Conservation (phyloP, 1,140 invertebrate genomes). For the Magallana angulata region DNA sequence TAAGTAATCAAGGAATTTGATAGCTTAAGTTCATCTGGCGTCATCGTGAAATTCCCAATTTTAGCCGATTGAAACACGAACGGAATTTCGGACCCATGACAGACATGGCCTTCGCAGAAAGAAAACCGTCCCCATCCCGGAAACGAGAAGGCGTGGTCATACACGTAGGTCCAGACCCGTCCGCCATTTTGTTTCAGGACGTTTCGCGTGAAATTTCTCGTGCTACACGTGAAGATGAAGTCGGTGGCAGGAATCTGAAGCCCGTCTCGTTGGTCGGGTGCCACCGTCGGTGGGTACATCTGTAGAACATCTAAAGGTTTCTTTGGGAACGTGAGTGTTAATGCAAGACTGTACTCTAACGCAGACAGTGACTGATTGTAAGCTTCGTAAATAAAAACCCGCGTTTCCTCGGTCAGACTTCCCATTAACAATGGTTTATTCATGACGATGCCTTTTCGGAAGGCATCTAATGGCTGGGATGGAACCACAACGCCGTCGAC, state of each 20-base stretch:
- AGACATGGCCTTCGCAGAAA: slow-evolving; percentile 69
- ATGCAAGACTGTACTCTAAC: slow-evolving; percentile 52
- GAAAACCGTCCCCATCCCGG: slow-evolving; percentile 68
- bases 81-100: slow-evolving; percentile 72
- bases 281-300: slow-evolving; percentile 61
- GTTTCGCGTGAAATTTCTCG: slow-evolving; percentile 57
- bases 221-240: slow-evolving; percentile 63
- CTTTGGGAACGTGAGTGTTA: slow-evolving; percentile 55
- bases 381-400: slow-evolving; percentile 64
- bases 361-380: slow-evolving; percentile 56
- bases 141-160: slow-evolving; percentile 70
- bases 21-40: slow-evolving; percentile 64
- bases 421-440: slow-evolving; percentile 67
- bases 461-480: slow-evolving; percentile 55
- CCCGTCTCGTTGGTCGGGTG: slow-evolving; percentile 57
- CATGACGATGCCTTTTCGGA: slow-evolving; percentile 50
- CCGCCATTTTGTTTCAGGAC: slow-evolving; percentile 49
- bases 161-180: slow-evolving; percentile 65
- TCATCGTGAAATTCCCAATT: slow-evolving; percentile 56
- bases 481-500: slow-evolving; percentile 63
- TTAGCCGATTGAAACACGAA: slow-evolving; percentile 68
- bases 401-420: slow-evolving; percentile 63
- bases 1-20: slow-evolving; percentile 65
- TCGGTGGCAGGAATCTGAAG: slow-evolving; percentile 62
- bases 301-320: slow-evolving; percentile 40